Evolutionary conservation across 2,797 vertebrate genomes (phyloP), one percentile per base, ranked within the genome.

Genomic region (Ctenochaetus hawaiiensis): DNA sequence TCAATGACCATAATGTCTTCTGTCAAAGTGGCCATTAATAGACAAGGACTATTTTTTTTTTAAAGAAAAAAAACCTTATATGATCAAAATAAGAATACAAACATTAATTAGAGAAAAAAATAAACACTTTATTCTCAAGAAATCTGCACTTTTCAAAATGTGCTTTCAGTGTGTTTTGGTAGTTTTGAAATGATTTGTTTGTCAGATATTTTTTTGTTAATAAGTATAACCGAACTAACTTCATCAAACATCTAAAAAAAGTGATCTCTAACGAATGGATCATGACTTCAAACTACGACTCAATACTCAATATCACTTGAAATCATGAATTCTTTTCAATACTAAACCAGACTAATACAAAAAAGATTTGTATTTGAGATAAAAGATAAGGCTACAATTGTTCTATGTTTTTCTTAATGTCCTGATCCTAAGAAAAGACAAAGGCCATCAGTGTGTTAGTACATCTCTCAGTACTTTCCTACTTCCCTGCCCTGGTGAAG

Each of bases 371-470:
- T 51, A 51, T 20, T 26, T 2, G 20, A 47, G 45, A 18, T 53
- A 18, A 53, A 71, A 57, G 67, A 79, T 39, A 72, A 67, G 45
- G 45, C 45, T 18, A 34, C 7, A 4, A 45, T 45, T 16, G 16
- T 45, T 45, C 44, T 16, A 3, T 56, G 23, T 20, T 58, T 48
- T 70, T 70, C 22, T 57, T 44, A 34, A 10, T 8, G 8, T 61
- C 5, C 23, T 52, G 4, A 51, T 69, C 12, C 18, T 30, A 18
- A 13, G 1, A 18, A 26, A 56, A 47, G 44, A 26, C 30, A 34
- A 34, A 34, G 30, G 30, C 37, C 6, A 20, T 30, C 37, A n/a
- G 13, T 13, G 17, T 62, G 39, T 49, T 8, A 17, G 6, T 20
- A 6, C 3, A 2, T 37, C 54, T 56, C 23, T 12, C 1, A 39